Percentiles rank a stretch among this genome's conserved stretches.
Evolutionary conservation across 2,888 invertebrate species (phyloP).

Genomic region (Lingula anatina): DNA sequence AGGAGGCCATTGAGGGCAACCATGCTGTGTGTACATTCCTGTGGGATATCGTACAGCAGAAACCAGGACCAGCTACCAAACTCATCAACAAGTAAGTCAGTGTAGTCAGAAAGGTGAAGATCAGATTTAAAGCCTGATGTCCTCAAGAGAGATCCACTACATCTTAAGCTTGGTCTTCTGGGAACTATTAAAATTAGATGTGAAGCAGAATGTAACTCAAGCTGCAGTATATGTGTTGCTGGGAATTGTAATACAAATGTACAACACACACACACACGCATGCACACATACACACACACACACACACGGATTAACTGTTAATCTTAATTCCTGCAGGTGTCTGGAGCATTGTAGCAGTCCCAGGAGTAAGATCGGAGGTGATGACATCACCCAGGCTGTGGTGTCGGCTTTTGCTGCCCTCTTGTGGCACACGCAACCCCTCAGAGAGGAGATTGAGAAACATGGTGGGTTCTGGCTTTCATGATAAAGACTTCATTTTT

Average conservation of each 20-base stretch:
- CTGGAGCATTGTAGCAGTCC: constrained; percentile 17
- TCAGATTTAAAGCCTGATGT: too few relatives aligned
- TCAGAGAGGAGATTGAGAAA: constrained; percentile 44
- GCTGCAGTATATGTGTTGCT: too few relatives aligned
- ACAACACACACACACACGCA: too few relatives aligned
- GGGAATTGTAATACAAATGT: too few relatives aligned
- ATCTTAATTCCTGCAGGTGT: constrained; percentile 15
- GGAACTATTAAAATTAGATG: too few relatives aligned
- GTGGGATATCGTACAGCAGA: constrained; percentile 17
- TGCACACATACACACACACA: too few relatives aligned
- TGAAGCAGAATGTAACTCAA: too few relatives aligned
- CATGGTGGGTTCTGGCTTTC: constrained; percentile 34
- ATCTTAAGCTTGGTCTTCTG: too few relatives aligned
- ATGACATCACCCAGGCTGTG: constrained; percentile 32
- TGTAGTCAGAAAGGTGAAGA: background rate
- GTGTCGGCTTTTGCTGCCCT: constrained; percentile 42
- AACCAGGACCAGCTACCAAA: constrained; percentile 10
- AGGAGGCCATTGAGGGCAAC: too few relatives aligned
- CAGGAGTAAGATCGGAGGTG: constrained; percentile 33
- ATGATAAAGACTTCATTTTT: too few relatives aligned
- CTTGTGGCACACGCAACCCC: constrained; percentile 48
- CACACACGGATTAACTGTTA: too few relatives aligned
- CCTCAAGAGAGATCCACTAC: too few relatives aligned
- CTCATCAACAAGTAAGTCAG: background rate
- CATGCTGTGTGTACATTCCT: constrained; percentile 20